Conservation (phyloP, 2,113 vertebrate species). For the Daphoenositta chrysoptera region DNA sequence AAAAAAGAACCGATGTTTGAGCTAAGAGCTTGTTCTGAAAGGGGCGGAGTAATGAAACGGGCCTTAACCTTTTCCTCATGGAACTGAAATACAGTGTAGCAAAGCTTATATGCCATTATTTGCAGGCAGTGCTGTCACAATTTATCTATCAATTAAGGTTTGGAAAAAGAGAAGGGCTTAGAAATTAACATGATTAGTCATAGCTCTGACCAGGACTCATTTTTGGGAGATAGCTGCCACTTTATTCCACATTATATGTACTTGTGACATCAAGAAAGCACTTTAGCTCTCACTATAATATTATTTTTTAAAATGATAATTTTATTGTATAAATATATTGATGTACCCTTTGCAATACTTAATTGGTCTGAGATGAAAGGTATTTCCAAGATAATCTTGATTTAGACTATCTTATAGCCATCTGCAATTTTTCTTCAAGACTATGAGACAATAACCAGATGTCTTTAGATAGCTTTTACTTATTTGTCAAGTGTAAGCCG, state of each 20-base stretch:
- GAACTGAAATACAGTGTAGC: not conserved
- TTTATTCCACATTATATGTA: not conserved
- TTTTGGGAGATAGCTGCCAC: not conserved
- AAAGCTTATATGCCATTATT: not conserved
- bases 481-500: not conserved
- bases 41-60: not conserved
- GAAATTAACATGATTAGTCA: not conserved
- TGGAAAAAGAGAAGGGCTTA: not conserved
- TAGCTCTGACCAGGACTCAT: not conserved
- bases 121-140: not conserved
- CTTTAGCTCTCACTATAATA: not conserved
- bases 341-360: not conserved
- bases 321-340: not conserved
- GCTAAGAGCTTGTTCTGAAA: not conserved
- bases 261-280: not conserved
- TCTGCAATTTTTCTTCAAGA: not conserved
- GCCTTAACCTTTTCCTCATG: not conserved
- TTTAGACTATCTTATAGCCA: not conserved
- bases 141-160: not conserved
- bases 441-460: not conserved
- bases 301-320: not conserved
- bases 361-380: not conserved
- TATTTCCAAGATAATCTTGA: not conserved
- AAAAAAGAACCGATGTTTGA: not conserved
- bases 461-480: not conserved